Percentiles rank a stretch among this genome's conserved stretches.
Evolutionary conservation across 2,888 invertebrate genomes (phyloP).

Genomic region (Drosophila paucipuncta): DNA sequence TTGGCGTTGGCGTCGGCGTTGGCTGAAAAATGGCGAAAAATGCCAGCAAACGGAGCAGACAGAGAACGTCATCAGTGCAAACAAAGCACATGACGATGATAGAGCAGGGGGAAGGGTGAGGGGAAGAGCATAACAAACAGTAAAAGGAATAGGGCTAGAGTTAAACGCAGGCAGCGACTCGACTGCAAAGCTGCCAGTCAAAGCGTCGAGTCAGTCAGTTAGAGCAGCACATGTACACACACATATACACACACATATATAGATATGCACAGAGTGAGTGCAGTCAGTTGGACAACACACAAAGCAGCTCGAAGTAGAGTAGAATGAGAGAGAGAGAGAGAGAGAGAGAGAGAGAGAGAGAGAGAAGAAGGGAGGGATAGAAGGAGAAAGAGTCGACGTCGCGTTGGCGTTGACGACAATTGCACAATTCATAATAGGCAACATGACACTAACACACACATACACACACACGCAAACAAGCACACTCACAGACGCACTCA

Average conservation of each 20-base stretch:
- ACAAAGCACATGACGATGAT: conserved; percentile 55
- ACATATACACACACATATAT: background rate
- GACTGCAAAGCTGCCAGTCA: conserved; percentile 54
- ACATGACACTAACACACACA: conserved; percentile 57
- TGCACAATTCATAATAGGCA: conserved; percentile 80
- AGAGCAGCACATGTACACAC: conserved; percentile 3
- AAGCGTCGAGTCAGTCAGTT: conserved; percentile 45
- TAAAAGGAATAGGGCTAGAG: conserved; percentile 36
- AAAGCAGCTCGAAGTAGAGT: conserved; percentile 12
- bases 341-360: conserved; percentile 4
- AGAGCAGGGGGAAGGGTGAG: conserved; percentile 14
- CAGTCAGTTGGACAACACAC: conserved; percentile 53
- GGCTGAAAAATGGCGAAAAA: conserved; percentile 70
- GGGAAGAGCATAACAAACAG: conserved; percentile 21
- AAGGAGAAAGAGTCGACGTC: conserved; percentile 36
- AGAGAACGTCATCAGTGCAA: conserved; percentile 65
- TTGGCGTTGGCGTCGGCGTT: conserved; percentile 32
- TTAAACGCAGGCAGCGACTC: conserved; percentile 36
- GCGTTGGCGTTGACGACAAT: conserved; percentile 75
- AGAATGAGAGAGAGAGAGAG: no score
- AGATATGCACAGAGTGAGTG: conserved; percentile 39
- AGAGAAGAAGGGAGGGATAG: no score
- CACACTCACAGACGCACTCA: conserved; percentile 3
- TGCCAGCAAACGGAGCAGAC: conserved; percentile 66
- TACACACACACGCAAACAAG: conserved; percentile 1